Evolutionary conservation across 2,888 invertebrate species (phyloP).

Genomic region (Kryphioiulus occultus): DNA sequence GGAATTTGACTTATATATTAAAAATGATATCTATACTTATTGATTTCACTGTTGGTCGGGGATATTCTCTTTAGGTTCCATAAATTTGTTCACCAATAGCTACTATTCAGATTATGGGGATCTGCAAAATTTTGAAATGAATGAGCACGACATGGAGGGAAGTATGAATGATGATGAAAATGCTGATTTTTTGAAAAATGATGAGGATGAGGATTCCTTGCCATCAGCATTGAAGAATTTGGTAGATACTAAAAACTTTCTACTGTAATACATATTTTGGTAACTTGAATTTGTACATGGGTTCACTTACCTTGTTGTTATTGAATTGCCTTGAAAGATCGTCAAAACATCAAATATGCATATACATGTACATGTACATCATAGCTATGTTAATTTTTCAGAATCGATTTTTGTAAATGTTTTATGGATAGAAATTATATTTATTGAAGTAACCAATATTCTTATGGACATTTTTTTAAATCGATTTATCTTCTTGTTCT

Average conservation of each 20-base stretch:
- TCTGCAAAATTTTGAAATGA: not conserved
- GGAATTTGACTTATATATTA: not conserved
- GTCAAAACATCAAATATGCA: no score
- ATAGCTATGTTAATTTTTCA: no score
- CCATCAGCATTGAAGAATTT: slow-evolving; percentile 4
- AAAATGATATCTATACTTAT: not conserved
- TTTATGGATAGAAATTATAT: no score
- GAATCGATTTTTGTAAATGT: no score
- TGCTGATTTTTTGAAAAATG: not conserved
- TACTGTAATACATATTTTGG: no score
- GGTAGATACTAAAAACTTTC: not conserved
- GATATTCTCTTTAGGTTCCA: not conserved
- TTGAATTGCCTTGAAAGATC: no score
- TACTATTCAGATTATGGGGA: not conserved
- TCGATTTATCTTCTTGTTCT: not conserved
- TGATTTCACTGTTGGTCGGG: not conserved
- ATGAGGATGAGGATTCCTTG: not conserved
- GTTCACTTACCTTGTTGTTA: no score
- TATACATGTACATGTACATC: no score
- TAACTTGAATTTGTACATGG: no score
- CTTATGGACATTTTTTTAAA: no score
- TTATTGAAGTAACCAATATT: no score
- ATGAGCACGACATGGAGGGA: not conserved
- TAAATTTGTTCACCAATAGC: not conserved
- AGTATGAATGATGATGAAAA: not conserved